Evolutionary conservation across 2,113 vertebrate genomes (phyloP), one percentile per base, ranked within the genome.

Genomic region (Tragelaphus scriptus): DNA sequence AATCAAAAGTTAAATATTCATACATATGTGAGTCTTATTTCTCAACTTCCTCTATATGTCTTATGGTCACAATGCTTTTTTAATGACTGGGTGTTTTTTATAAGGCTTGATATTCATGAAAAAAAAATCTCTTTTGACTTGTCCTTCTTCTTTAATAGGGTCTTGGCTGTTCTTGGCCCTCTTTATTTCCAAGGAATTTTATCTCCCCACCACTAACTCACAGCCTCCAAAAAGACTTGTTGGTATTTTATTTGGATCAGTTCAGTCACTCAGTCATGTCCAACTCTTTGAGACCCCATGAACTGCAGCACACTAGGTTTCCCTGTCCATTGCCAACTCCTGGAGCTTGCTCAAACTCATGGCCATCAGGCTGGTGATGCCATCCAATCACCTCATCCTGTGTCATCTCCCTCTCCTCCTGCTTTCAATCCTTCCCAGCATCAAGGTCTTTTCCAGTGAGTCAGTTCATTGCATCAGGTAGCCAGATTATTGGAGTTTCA

Each of bases 1-100:
- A 88, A 56, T 47, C 25, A 88, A 61, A 95, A 82, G 25, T 68
- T 81, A 90, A 85, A 9, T 53, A 59, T 88, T 5, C 28, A 82
- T 75, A 59, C 5, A 15, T 2, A 19, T 8, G 28, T 25, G 28
- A 44, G 12, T 89, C 28, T 84, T 79, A 14, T 85, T 94, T 80
- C 32, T 80, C 51, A 61, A 86, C 10, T 56, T 77, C 7, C 14
- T 79, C 30, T 85, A 15, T 56, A 82, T 28, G 53, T 58, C 25
- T 90, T 71, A 61, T 23, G 5, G n/a, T 16, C 28, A 75, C 16
- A 55, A 36, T 84, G 75, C 36, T 63, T 7, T 77, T 55, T 84
- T 92, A 88, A 84, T 84, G 68, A 47, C 8, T 56, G 30, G 5
- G 7, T 71, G 90, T 71, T 81, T 91, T 91, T 12, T 23, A 9